Percentiles rank a stretch among this genome's conserved stretches.
These are phyloP conservation scores for Meloidogyne floridensis DNA, from an alignment of 1,140 invertebrate genomes.

Conservation along the genomic window DNA sequence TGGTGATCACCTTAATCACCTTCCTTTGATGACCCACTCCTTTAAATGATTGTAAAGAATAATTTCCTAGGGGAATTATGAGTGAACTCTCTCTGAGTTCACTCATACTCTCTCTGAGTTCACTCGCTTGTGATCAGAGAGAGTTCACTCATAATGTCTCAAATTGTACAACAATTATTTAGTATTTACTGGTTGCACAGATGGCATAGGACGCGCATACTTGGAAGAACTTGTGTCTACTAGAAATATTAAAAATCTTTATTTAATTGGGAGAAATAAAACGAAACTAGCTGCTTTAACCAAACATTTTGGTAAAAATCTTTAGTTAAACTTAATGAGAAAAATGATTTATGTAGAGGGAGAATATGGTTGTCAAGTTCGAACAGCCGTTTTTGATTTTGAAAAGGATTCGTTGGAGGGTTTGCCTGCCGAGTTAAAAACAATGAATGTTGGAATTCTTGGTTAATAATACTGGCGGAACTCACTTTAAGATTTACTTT, in stretches of 20 bases:
- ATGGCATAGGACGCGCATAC: slow-evolving; percentile 88
- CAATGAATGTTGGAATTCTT: slow-evolving; percentile 84
- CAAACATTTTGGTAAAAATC: slow-evolving; percentile 76
- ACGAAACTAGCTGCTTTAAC: slow-evolving; percentile 80
- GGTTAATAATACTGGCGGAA: slow-evolving; percentile 58
- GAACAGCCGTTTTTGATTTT: slow-evolving; percentile 59
- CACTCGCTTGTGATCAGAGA: no score
- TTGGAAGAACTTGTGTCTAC: slow-evolving; percentile 73
- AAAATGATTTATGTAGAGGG: slow-evolving; percentile 50
- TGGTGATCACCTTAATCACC: no score
- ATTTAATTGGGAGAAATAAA: slow-evolving; percentile 80
- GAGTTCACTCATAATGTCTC: not conserved
- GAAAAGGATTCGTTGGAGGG: slow-evolving; percentile 54
- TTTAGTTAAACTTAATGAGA: not conserved
- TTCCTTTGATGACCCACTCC: no score
- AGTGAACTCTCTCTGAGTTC: no score
- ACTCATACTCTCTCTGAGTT: no score
- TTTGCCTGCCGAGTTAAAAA: slow-evolving; percentile 72
- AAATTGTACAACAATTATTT: slow-evolving; percentile 65
- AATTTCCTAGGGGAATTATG: no score
- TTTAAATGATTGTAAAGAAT: no score
- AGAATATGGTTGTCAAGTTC: slow-evolving; percentile 51
- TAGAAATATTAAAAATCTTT: slow-evolving; percentile 63
- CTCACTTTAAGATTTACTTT: no score
- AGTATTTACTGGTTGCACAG: slow-evolving; percentile 86